Evolutionary conservation across 1,140 invertebrate species (phyloP).

Genomic region (Drosophila parvula): DNA sequence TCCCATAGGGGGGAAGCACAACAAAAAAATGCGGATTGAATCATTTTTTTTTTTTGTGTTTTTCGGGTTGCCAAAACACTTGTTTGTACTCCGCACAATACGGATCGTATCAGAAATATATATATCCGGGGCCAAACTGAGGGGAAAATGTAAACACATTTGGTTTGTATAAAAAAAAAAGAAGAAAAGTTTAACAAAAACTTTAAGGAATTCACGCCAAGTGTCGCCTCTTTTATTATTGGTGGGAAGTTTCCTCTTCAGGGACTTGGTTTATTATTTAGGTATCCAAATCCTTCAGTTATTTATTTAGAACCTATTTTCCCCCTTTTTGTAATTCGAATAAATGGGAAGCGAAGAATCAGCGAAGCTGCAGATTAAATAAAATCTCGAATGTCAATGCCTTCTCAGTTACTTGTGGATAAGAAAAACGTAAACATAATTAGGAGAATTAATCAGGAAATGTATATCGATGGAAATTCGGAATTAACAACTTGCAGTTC

Average conservation of each 20-base stretch:
- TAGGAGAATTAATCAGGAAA: neutral
- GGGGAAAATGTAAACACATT: slow-evolving; percentile 36
- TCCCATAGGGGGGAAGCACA: slow-evolving; percentile 8
- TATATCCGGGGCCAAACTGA: slow-evolving; percentile 1
- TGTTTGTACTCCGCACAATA: slow-evolving; percentile 11
- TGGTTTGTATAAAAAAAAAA: slow-evolving; percentile 7
- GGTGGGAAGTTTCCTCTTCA: neutral
- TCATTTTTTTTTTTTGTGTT: slow-evolving; percentile 7
- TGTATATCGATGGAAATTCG: neutral
- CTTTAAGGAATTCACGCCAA: slow-evolving; percentile 15
- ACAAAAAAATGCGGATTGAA: slow-evolving; percentile 17
- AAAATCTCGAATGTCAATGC: neutral
- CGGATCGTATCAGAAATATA: slow-evolving; percentile 29
- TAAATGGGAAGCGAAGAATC: neutral
- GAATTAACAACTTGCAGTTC: too few relatives aligned
- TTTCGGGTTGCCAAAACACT: slow-evolving; percentile 26
- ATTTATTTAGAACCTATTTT: slow-evolving; percentile 3
- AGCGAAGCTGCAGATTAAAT: neutral
- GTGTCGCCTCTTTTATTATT: neutral
- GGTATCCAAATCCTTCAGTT: neutral
- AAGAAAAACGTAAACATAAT: slow-evolving; percentile 4
- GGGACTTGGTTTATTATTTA: slow-evolving; percentile 10
- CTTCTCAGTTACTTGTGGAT: neutral
- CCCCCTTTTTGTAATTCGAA: neutral
- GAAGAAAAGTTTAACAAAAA: neutral